Evolutionary conservation across 2,888 invertebrate genomes (phyloP), one percentile per base, ranked within the genome.

Genomic region (Plagodis pulveraria): DNA sequence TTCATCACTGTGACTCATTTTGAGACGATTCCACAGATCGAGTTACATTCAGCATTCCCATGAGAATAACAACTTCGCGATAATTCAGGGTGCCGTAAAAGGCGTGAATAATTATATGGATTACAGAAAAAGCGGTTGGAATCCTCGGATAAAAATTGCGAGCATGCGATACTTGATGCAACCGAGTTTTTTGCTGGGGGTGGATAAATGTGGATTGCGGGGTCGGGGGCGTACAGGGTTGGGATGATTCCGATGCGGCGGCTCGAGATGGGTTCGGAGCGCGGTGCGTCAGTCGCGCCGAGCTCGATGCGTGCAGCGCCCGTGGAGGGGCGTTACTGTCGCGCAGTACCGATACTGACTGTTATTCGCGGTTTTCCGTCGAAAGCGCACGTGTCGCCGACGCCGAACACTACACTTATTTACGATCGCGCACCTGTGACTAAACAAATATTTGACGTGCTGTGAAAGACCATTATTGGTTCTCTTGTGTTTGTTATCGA

Each of bases 371-470:
- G 85, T 78, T 82, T 83, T 78, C 87, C 82, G 83, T 77, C 84
- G 80, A 78, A 82, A 77, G 81, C 87, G 88, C 92, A 91, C 92
- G 91, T 91, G 90, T 86, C 79, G 72, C 78, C 81, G 78, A 78
- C 80, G 71, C 72, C 76, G 70, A 76, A 78, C 78, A 77, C 80
- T 71, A 71, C 74, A 67, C 71, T 72, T 80, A 80, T 83, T 81
- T 78, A 82, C 81, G 74, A 77, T 73, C 76, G 78, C 83, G 79
- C 88, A 89, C 89, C 86, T 89, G 89, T 90, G 89, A 84, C 87
- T 79, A 79, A 80, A 78, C 82, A 83, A 86, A 84, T 87, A 84
- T 87, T 86, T 83, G 76, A 78, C 84, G 88, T 87, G 88, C 85
- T 86, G 89, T 90, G 89, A 87, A 82, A 83, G 80, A 88, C 84